Base-by-base conservation (phyloP, 2,113 vertebrate genomes). In the Grantiella picta region DNA sequence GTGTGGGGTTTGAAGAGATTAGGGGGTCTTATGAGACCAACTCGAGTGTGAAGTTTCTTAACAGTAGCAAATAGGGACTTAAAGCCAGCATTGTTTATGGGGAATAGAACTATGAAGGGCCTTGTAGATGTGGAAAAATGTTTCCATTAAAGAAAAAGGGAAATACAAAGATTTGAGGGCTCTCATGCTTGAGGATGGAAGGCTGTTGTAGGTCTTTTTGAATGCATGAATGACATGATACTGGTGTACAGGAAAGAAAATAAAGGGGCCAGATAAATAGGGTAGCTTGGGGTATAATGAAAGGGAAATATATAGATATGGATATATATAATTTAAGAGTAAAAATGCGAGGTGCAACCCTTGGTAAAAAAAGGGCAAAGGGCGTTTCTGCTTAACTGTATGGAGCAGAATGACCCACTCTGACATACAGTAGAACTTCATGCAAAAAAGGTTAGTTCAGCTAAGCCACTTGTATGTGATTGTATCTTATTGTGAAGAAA, bases 31-130 rank as follows among this genome's bases (percentile, higher is more conserved):
- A 84, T 0, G 29, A 92, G 85, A 94, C 88, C 60, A 89, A 69
- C 80, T 94, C 60, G 85, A 94, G 92, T 91, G 90, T 94, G 57
- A 90, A 86, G 94, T 94, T 94, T 64, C 45, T 71, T 90, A 92
- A 83, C 92, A 86, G 88, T 94, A 88, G 60, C 68, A 95, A 96
- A 81, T 73, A 63, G 38, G 28, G 82, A 92, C 60, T 94, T 95
- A 83, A 64, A 75, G 13, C 52, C 75, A 63, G 47, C 76, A 68
- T 92, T 95, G 85, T 96, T 92, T 88, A 75, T 29, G n/a, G 56
- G 88, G 36, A 83, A 42, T 40, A 52, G 71, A 70, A 21, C 75
- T 80, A 7, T 0, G 52, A 83, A 78, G 52, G 79, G 52, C 52
- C 63, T 64, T 86, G 68, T 60, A 71, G 65, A 68, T 75, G 45